These are phyloP conservation scores for Bellardia pandia DNA, from an alignment of 2,888 invertebrate species.

Conservation along the genomic window DNA sequence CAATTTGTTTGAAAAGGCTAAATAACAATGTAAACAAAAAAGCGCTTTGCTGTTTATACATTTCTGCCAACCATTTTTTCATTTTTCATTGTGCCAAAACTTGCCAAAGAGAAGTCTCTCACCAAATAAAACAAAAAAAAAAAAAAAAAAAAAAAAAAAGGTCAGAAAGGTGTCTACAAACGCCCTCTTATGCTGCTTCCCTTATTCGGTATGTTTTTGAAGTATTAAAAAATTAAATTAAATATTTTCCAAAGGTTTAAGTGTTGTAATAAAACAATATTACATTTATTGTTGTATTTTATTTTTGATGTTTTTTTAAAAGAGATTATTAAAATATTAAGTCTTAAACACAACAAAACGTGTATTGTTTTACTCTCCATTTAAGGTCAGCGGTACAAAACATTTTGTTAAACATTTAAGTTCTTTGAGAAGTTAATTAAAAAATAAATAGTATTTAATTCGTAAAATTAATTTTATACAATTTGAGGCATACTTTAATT, in stretches of 20 bases:
- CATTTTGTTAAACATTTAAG: not conserved
- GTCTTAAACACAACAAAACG: not conserved
- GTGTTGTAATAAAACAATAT: conserved; percentile 46
- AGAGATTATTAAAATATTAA: conserved; percentile 27
- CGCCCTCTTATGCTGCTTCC: not conserved
- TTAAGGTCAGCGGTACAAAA: not conserved
- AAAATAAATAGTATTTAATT: not conserved
- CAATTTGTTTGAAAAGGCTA: conserved; percentile 70
- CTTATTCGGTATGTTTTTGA: conserved; percentile 17
- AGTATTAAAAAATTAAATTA: conserved; percentile 50
- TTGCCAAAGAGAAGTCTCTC: not conserved
- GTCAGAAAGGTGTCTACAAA: not conserved
- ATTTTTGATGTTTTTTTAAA: not conserved
- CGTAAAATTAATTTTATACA: not conserved
- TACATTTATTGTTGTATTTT: not conserved
- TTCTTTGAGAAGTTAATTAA: conserved; percentile 1
- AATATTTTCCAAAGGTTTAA: conserved; percentile 34
- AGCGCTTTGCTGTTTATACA: conserved; percentile 1
- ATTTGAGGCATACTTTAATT: too few relatives aligned
- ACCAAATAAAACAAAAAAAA: not conserved
- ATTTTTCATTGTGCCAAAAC: not conserved
- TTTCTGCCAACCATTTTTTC: not conserved
- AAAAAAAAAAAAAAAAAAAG: conserved; percentile 1
- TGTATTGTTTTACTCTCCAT: not conserved
- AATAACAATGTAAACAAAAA: conserved; percentile 56